These are phyloP conservation scores for Delichon dasypus DNA, from an alignment of 2,797 vertebrate species.

Conservation along the genomic window DNA sequence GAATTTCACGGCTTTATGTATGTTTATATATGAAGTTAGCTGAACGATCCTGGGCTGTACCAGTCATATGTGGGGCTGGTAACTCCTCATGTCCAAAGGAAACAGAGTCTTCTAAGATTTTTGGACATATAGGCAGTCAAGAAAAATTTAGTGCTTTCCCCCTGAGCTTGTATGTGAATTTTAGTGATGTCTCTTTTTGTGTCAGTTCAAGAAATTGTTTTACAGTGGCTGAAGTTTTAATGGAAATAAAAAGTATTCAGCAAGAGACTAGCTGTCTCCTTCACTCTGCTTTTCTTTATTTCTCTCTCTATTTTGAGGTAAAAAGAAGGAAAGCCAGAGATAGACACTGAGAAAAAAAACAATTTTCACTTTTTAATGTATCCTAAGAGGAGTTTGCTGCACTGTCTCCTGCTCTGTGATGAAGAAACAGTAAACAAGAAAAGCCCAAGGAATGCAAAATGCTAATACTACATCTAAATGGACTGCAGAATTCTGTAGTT, in stretches of 20 bases:
- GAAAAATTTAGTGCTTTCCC: neutral
- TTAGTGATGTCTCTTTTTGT: neutral
- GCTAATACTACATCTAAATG: neutral
- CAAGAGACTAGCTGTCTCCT: neutral
- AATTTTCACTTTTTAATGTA: neutral
- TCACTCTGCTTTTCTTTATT: neutral
- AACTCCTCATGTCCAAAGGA: neutral
- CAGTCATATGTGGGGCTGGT: neutral
- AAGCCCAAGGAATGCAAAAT: neutral
- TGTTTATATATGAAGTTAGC: neutral
- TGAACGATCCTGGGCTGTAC: neutral
- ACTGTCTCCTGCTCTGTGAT: neutral
- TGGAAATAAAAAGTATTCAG: conserved; percentile 4
- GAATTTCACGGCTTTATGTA: neutral
- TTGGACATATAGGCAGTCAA: neutral
- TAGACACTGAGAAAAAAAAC: neutral
- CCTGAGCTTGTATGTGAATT: neutral
- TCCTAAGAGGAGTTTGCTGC: neutral
- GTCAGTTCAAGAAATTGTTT: conserved; percentile 5
- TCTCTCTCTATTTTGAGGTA: neutral
- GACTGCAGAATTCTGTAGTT: neutral
- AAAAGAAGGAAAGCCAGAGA: conserved; percentile 21
- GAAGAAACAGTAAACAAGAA: neutral
- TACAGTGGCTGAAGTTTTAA: conserved; percentile 39
- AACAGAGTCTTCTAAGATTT: neutral